These are phyloP conservation scores for Pimephales promelas DNA, from an alignment of 2,113 vertebrate genomes.

Conservation along the genomic window DNA sequence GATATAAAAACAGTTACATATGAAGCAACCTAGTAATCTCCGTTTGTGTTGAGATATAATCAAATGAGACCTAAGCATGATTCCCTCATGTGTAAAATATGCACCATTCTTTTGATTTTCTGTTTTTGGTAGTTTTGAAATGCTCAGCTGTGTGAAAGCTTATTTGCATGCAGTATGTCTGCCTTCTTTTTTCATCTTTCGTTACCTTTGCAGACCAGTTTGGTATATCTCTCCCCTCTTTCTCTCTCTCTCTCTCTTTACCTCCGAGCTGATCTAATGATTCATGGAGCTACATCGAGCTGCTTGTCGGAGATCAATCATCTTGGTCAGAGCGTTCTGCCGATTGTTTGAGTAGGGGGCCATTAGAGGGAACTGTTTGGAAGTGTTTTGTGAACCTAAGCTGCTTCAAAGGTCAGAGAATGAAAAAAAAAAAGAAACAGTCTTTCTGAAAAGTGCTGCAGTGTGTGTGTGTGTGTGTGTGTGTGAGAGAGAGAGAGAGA, in stretches of 20 bases:
- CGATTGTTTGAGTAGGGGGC: constrained; percentile 80
- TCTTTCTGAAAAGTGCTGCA: constrained; percentile 60
- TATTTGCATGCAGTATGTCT: constrained; percentile 53
- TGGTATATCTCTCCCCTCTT: constrained; percentile 34
- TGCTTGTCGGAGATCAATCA: constrained; percentile 83
- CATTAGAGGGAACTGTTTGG: constrained; percentile 83
- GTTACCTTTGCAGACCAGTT: constrained; percentile 60
- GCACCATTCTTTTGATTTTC: neutral
- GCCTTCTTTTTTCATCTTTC: constrained; percentile 38
- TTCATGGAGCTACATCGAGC: constrained; percentile 77
- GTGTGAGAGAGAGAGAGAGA: constrained; percentile 10
- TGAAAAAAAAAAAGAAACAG: constrained; percentile 59
- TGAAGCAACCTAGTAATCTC: constrained; percentile 6
- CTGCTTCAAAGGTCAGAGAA: constrained; percentile 79
- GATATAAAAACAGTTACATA: constrained; percentile 14
- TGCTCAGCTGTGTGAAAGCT: constrained; percentile 33
- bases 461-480: constrained; percentile 52
- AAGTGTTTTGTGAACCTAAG: constrained; percentile 82
- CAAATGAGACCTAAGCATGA: constrained; percentile 14
- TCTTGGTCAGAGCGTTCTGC: constrained; percentile 77
- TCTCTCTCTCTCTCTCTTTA: constrained; percentile 61
- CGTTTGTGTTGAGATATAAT: constrained; percentile 15
- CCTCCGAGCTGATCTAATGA: constrained; percentile 77
- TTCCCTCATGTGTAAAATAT: constrained; percentile 28
- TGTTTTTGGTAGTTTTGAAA: constrained; percentile 19